Evolutionary conservation across 2,888 invertebrate species (phyloP).

Genomic region (Eilema sororculum): DNA sequence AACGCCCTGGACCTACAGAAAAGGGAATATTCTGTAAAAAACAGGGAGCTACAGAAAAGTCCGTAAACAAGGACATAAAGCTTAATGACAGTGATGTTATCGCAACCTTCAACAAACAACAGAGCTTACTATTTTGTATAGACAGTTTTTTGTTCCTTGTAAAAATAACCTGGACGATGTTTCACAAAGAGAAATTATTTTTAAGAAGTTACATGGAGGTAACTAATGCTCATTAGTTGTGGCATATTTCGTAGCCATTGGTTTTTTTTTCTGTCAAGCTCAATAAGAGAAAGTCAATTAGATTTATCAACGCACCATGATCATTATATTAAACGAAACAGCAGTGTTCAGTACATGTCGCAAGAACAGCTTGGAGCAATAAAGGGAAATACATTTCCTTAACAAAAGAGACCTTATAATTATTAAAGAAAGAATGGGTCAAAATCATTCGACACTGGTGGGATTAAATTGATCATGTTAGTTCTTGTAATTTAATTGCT

Average conservation of each 20-base stretch:
- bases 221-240: background rate
- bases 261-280: no score
- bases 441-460: no score
- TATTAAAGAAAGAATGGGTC: no score
- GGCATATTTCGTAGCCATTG: background rate
- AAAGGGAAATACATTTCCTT: no score
- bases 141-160: constrained; percentile 22
- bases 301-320: no score
- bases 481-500: background rate
- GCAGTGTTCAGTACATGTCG: no score
- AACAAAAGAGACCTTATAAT: no score
- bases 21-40: constrained; percentile 35
- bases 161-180: constrained; percentile 1
- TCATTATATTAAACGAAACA: no score
- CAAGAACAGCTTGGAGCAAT: no score
- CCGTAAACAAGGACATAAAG: constrained; percentile 61
- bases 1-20: constrained; percentile 20
- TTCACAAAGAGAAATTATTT: background rate
- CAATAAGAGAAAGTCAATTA: no score
- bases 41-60: constrained; percentile 38
- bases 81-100: constrained; percentile 58
- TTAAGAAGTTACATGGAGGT: background rate
- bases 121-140: constrained; percentile 33
- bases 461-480: background rate
- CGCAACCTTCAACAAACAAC: constrained; percentile 45